Conservation (phyloP, 92 coral and sea anemone species). For the Siderastrea radians region DNA sequence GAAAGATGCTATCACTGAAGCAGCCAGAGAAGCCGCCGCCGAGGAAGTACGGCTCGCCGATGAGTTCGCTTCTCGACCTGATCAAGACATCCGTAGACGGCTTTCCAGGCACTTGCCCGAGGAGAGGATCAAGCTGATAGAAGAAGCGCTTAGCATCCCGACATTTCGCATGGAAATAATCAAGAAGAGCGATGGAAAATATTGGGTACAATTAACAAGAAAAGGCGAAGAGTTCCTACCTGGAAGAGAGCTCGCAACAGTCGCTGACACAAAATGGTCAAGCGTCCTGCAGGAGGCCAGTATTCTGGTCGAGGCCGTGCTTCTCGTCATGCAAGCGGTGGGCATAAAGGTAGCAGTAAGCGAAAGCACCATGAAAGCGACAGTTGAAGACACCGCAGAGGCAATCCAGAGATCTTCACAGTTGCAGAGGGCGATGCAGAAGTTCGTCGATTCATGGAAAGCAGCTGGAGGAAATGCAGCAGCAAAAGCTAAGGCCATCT, state of each 20-base stretch:
- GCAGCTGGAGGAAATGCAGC: slow-evolving; percentile 44
- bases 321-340: slow-evolving; percentile 65
- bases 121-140: slow-evolving; percentile 18
- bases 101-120: background rate
- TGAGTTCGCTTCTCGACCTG: slow-evolving; percentile 58
- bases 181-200: slow-evolving; percentile 27
- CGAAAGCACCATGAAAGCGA: slow-evolving; percentile 34
- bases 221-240: slow-evolving; percentile 40
- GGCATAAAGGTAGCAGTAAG: slow-evolving; percentile 52
- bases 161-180: slow-evolving; percentile 66
- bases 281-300: slow-evolving; percentile 64
- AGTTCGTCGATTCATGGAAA: slow-evolving; percentile 61
- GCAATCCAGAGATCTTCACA: slow-evolving; percentile 49
- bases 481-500: slow-evolving; percentile 66
- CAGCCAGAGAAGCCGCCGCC: slow-evolving; percentile 48
- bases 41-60: slow-evolving; percentile 63
- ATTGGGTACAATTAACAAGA: slow-evolving; percentile 34
- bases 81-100: background rate
- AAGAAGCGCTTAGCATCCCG: slow-evolving; percentile 1
- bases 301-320: slow-evolving; percentile 60
- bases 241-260: slow-evolving; percentile 18
- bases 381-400: slow-evolving; percentile 44
- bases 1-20: slow-evolving; percentile 33
- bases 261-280: slow-evolving; percentile 62
- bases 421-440: slow-evolving; percentile 43